phyloP scores from a whole-genome alignment of 2,797 vertebrate species.

The Syndactyla subalaris region DNA sequence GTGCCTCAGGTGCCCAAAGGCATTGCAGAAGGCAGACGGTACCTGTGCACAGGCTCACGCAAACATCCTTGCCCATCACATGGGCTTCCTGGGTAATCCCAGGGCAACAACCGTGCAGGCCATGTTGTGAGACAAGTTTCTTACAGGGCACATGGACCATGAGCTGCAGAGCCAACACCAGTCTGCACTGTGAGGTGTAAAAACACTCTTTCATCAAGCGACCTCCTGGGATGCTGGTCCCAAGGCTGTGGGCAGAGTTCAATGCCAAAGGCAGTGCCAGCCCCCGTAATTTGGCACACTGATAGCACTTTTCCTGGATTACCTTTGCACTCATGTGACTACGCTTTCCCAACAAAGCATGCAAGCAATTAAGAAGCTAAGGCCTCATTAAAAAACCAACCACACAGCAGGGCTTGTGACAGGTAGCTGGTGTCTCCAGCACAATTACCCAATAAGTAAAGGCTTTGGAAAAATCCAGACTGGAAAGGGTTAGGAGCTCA shows the following conservation, averaged over 20 bases:
- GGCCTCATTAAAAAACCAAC: not conserved
- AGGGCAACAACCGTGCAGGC: fast-evolving
- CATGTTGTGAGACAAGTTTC: not conserved
- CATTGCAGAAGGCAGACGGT: not conserved
- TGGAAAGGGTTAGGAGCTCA: conserved; percentile 39
- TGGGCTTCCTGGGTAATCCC: not conserved
- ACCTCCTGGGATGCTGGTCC: not conserved
- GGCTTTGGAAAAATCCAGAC: conserved; percentile 28
- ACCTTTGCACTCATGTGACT: not conserved
- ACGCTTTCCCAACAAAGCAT: not conserved
- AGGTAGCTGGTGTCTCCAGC: not conserved
- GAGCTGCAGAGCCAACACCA: not conserved
- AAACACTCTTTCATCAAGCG: not conserved
- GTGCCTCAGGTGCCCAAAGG: not conserved
- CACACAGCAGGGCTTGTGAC: not conserved
- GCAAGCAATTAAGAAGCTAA: not conserved
- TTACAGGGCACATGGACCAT: fast-evolving
- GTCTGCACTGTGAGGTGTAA: not conserved
- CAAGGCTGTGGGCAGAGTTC: not conserved
- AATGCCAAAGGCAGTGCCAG: not conserved
- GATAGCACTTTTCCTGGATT: conserved; percentile 30
- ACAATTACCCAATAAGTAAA: not conserved
- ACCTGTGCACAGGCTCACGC: fast-evolving
- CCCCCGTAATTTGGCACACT: not conserved
- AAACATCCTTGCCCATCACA: fast-evolving